Conservation (phyloP, 2,797 vertebrate species). For the Atherinosoma microstoma region DNA sequence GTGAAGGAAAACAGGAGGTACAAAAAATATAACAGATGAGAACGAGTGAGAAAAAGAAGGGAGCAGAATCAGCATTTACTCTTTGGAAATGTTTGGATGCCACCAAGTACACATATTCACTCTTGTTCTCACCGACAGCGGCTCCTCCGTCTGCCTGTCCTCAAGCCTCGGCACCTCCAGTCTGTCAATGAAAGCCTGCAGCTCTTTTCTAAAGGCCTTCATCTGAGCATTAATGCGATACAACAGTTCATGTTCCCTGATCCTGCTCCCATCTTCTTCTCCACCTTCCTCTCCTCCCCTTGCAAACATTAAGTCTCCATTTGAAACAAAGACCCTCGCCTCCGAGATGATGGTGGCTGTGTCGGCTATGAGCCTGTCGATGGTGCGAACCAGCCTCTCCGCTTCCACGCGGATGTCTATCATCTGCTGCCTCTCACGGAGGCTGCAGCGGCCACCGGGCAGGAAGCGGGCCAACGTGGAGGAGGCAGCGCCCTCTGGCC, state of each 20-base stretch:
- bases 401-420: constrained; percentile 96
- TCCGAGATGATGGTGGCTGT: constrained; percentile 94
- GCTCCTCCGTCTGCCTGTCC: constrained; percentile 90
- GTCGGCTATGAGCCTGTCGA: constrained; percentile 94
- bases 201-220: constrained; percentile 96
- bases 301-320: constrained; percentile 90
- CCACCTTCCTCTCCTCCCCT: constrained; percentile 87
- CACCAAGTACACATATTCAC: neutral
- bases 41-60: constrained; percentile 42
- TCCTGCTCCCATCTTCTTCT: constrained; percentile 89
- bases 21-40: constrained; percentile 25
- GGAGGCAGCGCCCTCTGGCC: constrained; percentile 68
- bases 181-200: constrained; percentile 94
- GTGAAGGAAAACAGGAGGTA: constrained; percentile 72
- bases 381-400: constrained; percentile 91
- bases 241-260: constrained; percentile 95
- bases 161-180: constrained; percentile 92
- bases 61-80: constrained; percentile 49
- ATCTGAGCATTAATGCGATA: constrained; percentile 97
- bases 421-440: constrained; percentile 93
- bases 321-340: constrained; percentile 90
- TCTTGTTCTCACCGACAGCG: constrained; percentile 93
- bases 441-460: constrained; percentile 82
- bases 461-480: constrained; percentile 80
- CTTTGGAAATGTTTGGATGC: constrained; percentile 5